Evolutionary conservation across 2,797 vertebrate genomes (phyloP), one percentile per base, ranked within the genome.

Genomic region (Neoniphon sammara): DNA sequence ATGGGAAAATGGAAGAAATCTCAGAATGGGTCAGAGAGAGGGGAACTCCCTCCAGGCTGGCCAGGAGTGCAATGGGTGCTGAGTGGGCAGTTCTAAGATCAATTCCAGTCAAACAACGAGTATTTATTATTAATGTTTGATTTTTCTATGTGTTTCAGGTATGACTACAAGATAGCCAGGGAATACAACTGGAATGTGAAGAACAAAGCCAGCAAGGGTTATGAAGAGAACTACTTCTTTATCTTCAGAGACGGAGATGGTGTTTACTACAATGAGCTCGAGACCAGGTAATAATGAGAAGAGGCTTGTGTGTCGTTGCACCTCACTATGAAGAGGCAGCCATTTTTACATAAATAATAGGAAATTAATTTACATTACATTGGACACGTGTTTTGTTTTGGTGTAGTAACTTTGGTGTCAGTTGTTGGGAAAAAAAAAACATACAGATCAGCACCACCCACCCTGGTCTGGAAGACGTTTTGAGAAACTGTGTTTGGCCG

Each of bases 111-210:
- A 5, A 5, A 2, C 14, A 39, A 39, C 12, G 42, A 52, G 5
- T 64, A 53, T 3, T 23, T 21, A 20, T 20, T 55, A 18, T 27
- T 27, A 31, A 18, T 8, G 39, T 80, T 12, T 1, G 0, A 58
- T 59, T 21, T 30, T 9, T 74, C 50, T 59, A 15, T 82, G 10
- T 73, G 15, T 71, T 66, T 60, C 81, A 98, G 97, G 30, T 98
- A 98, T 0, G 97, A 98, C 71, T 98, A 98, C 80, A 98, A 98
- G 90, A 98, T 98, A 2, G 97, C 97, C 20, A 94, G 97, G 50
- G 97, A 98, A 81, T 98, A 98, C 88, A 98, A 98, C 94, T 98
- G 97, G 97, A 98, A 98, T 0, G 97, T 98, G 75, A 98, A 98
- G 91, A 98, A 98, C 94, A 98, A 98, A 84, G 97, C 97, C 75